Evolutionary conservation across 2,888 invertebrate genomes (phyloP).

Genomic region (Ectemnius lituratus): DNA sequence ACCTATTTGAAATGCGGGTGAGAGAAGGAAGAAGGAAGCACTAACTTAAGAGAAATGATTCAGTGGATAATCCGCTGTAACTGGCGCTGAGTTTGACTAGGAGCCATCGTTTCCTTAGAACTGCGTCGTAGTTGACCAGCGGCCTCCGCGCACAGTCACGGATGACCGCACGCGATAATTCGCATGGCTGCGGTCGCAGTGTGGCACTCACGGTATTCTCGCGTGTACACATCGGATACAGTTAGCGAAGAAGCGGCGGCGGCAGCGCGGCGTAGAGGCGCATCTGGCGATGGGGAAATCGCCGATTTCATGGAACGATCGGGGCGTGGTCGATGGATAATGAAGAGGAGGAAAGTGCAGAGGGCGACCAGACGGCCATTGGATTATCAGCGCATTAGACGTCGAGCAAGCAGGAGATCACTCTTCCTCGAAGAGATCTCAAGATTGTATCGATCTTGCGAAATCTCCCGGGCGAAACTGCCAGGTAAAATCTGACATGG

Average conservation of each 20-base stretch:
- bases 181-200: slow-evolving; percentile 1
- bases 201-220: slow-evolving; percentile 8
- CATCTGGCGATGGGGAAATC: slow-evolving; percentile 39
- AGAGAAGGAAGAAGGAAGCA: not conserved
- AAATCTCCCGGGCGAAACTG: too few relatives aligned
- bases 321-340: slow-evolving; percentile 60
- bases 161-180: slow-evolving; percentile 6
- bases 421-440: slow-evolving; percentile 15
- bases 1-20: not conserved
- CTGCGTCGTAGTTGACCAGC: not conserved
- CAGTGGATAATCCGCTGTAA: not conserved
- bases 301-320: slow-evolving; percentile 51
- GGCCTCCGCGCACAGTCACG: not conserved
- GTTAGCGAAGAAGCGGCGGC: slow-evolving; percentile 38
- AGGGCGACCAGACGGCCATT: slow-evolving; percentile 55
- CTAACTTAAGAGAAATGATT: not conserved
- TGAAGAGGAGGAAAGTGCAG: slow-evolving; percentile 62
- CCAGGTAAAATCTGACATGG: too few relatives aligned
- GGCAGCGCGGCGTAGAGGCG: slow-evolving; percentile 32
- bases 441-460: not conserved
- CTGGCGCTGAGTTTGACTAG: not conserved
- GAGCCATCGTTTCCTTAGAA: not conserved
- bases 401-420: slow-evolving; percentile 47
- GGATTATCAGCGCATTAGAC: slow-evolving; percentile 59
- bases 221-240: slow-evolving; percentile 34